Evolutionary conservation across 1,140 invertebrate species (phyloP), one percentile per base, ranked within the genome.

Genomic region (Latrodectus geometricus): DNA sequence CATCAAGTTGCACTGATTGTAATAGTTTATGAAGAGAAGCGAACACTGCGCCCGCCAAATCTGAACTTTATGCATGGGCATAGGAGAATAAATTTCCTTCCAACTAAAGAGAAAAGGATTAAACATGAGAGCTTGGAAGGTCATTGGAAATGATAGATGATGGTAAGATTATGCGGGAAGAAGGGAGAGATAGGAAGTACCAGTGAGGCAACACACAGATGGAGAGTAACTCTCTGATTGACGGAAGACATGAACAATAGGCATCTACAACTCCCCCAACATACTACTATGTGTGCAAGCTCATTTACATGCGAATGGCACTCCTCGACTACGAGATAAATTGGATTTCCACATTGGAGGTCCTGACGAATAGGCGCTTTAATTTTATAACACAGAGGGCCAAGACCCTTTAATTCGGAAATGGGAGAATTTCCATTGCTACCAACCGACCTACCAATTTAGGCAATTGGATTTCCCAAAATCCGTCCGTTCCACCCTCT

Each of bases 301-400:
- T 79, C 68, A 87, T 87, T 87, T 87, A 69, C 85, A 87, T 87
- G 76, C 85, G 85, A 87, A 87, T 87, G 49, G 85, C 21, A 21
- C 54, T 79, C 85, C 85, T 72, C 85, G 20, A 68, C 70, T 68
- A 23, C 54, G 76, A 87, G 85, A 87, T 87, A 87, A 87, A 87
- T 87, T 87, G 77, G 77, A 87, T 87, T 87, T 87, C 85, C 77
- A 76, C 76, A 87, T 66, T 68, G 68, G 56, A 79, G 69, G 76
- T 54, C 77, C 65, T 49, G 83, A 76, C 83, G 83, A 86, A 86
- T 86, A 78, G 83, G n/a, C 74, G 85, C 85, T 87, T 87, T 87
- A 87, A 87, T 87, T 87, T 87, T 80, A 87, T 87, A 87, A 87
- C 85, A 87, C 35, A 77, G 66, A 86, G 75, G 84, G 76, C 48